phyloP scores from a whole-genome alignment of 2,113 vertebrate species.

The Danionella cerebrum region DNA sequence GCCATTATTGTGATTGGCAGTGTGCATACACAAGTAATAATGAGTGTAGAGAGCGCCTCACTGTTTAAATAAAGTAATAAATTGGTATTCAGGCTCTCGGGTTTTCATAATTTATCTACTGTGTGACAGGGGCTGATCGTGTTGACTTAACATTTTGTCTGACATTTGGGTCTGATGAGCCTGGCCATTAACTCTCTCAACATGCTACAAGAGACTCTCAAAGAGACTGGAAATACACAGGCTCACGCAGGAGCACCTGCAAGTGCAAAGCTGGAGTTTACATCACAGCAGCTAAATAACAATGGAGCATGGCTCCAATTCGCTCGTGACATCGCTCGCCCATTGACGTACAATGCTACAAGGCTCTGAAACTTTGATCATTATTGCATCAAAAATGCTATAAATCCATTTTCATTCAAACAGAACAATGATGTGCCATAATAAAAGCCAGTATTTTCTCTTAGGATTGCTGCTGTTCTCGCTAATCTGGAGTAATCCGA shows the following conservation, averaged over 20 bases:
- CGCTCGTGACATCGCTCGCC: no score
- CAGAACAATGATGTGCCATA: no score
- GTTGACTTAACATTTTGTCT: slow-evolving; percentile 47
- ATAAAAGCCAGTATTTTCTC: no score
- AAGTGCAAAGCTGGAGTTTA: neutral
- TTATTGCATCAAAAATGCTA: no score
- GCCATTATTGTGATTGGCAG: neutral
- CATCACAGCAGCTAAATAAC: neutral
- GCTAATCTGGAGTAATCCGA: no score
- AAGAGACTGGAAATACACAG: neutral
- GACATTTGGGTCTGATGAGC: slow-evolving; percentile 41
- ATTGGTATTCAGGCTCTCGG: slow-evolving; percentile 16
- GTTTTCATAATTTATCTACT: slow-evolving; percentile 30
- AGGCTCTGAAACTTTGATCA: no score
- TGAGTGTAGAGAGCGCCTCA: neutral
- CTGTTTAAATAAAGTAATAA: slow-evolving; percentile 23
- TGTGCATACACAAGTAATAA: slow-evolving; percentile 9
- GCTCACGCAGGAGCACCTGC: neutral
- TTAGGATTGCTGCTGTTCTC: no score
- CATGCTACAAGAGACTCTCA: slow-evolving; percentile 23
- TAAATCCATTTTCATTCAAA: no score
- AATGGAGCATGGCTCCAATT: neutral
- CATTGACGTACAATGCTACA: no score
- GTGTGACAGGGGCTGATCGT: slow-evolving; percentile 29
- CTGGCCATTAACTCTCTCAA: slow-evolving; percentile 25